Evolutionary conservation across 2,888 invertebrate genomes (phyloP).

Genomic region (Troides helena): DNA sequence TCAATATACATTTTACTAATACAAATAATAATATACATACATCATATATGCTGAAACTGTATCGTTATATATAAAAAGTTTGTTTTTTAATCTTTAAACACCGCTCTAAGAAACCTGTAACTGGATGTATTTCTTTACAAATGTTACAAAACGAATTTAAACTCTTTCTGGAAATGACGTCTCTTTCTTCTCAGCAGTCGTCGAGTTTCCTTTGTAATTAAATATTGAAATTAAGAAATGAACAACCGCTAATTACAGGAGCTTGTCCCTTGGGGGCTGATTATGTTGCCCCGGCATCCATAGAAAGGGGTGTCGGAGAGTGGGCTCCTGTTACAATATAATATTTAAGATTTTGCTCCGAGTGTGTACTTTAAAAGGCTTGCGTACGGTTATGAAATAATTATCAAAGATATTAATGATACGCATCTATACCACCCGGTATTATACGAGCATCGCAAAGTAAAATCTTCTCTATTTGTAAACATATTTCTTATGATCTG

Average conservation of each 20-base stretch:
- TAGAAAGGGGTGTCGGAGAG: conserved; percentile 67
- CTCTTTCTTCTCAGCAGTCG: conserved; percentile 71
- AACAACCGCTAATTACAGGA: conserved; percentile 81
- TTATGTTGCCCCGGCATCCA: conserved; percentile 70
- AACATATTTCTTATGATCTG: neutral
- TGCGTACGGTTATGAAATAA: conserved; percentile 15
- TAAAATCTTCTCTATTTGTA: neutral
- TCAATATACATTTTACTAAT: neutral
- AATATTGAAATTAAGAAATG: conserved; percentile 82
- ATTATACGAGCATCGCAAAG: neutral
- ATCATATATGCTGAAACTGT: neutral
- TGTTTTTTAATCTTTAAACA: conserved; percentile 45
- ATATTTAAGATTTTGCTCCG: conserved; percentile 63
- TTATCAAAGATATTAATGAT: conserved; percentile 3
- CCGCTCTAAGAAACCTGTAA: conserved; percentile 56
- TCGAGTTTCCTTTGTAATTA: conserved; percentile 81
- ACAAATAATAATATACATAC: too few relatives aligned
- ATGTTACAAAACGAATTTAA: conserved; percentile 70
- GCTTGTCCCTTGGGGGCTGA: conserved; percentile 79
- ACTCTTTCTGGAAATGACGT: conserved; percentile 78
- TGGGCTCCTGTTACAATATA: conserved; percentile 66
- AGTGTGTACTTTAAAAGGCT: conserved; percentile 28
- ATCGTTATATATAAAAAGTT: conserved; percentile 7
- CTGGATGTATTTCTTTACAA: conserved; percentile 59
- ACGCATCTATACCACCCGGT: neutral